Percentiles rank a stretch among this genome's conserved stretches.
Evolutionary conservation across 2,888 invertebrate genomes (phyloP).

Genomic region (Clistopyga incitator): DNA sequence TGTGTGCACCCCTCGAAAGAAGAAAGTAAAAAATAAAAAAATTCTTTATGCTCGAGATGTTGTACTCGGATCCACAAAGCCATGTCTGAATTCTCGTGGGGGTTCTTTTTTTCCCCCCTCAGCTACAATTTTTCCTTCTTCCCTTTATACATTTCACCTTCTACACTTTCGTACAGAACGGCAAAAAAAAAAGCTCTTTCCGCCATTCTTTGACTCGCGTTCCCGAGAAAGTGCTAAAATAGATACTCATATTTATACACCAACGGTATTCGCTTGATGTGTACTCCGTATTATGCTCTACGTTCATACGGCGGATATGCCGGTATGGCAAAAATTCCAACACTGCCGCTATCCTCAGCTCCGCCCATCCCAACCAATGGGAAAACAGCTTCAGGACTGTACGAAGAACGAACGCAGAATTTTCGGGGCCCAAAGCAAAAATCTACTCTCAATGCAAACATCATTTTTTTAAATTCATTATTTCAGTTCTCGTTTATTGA

Average conservation of each 20-base stretch:
- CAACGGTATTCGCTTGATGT: background rate
- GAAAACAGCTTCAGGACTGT: no score
- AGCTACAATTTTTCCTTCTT: background rate
- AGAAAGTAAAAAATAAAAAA: constrained; percentile 23
- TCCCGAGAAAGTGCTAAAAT: constrained; percentile 37
- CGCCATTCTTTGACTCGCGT: constrained; percentile 13
- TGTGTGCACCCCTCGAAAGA: background rate
- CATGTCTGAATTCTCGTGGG: constrained; percentile 45
- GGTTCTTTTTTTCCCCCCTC: constrained; percentile 21
- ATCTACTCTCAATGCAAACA: no score
- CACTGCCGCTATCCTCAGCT: no score
- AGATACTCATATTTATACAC: constrained; percentile 26
- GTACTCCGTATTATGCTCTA: background rate
- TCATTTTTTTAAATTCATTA: no score
- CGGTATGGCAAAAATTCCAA: no score
- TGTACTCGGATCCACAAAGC: constrained; percentile 49
- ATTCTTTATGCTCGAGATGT: constrained; percentile 36
- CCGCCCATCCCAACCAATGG: no score
- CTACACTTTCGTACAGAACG: constrained; percentile 34
- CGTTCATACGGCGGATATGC: background rate
- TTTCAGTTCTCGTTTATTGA: no score
- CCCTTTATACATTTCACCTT: constrained; percentile 48
- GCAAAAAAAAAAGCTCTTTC: constrained; percentile 4
- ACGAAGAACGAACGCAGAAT: no score
- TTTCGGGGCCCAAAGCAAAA: no score